Base-by-base conservation (phyloP, 2,888 invertebrate species). In the Exephanes ischioxanthus region DNA sequence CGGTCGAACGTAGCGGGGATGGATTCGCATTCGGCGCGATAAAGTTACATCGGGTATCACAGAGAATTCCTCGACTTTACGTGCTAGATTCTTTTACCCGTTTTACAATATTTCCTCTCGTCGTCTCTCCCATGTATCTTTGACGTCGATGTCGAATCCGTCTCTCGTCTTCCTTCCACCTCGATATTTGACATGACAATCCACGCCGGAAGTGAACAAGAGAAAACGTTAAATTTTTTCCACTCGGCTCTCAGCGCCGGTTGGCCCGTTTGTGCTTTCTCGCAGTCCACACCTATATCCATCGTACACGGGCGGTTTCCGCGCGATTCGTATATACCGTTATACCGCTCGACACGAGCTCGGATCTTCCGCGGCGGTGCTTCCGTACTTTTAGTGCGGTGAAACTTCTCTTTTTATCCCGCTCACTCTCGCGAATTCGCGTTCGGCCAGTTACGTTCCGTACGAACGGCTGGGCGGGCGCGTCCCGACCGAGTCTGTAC, bases 401-500 rank as follows among this genome's bases (percentile, higher is more conserved):
- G 66, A 66, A 76, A 51, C 53, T 22, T 19, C 61, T 68, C 75
- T 16, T 30, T 63, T 68, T 19, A 30, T n/a, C 53, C 19, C 70
- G 63, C 53, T 71, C 55, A 41, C 53, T 76, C 51, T 14, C 26
- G 70, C 41, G 66, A 63, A 76, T 76, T 77, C 70, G 71, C 81
- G 76, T 76, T 76, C 76, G 76, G 76, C 61, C 76, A 63, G 53
- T 82, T 76, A 71, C 67, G 55, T 51, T 66, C 22, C 11, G 80
- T 66, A n/a, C 22, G 71, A 61, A 45, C 37, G 70, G 61, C 14
- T 51, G 63, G 51, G 16, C 76, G 76, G 76, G 63, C 76, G 76
- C 58, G 58, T 58, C 51, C 51, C 51, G 68, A 73, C 51, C 76
- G 73, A 72, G 79, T 53, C 61, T 75, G 75, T 70, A 75, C 33